These are phyloP conservation scores for Myiopsitta monachus DNA, from an alignment of 2,113 vertebrate genomes.

Conservation along the genomic window DNA sequence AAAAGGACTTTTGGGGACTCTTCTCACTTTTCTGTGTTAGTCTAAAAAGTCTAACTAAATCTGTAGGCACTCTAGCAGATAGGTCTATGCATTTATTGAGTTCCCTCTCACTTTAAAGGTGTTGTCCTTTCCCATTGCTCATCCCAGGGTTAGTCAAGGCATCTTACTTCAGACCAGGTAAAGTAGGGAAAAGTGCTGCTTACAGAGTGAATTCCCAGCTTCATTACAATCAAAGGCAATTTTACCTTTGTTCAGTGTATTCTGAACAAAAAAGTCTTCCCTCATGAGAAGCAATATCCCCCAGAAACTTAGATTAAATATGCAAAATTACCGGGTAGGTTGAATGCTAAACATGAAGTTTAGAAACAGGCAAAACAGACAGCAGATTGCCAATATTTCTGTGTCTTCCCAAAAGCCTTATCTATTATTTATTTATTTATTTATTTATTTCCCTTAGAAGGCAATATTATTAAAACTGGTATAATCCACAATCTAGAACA, in stretches of 20 bases:
- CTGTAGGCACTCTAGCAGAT: not conserved
- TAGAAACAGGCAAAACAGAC: not conserved
- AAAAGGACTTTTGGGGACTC: not conserved
- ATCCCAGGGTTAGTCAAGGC: not conserved
- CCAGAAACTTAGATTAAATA: not conserved
- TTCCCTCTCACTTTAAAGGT: not conserved
- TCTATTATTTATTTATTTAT: not conserved
- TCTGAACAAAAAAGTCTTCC: not conserved
- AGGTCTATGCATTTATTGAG: not conserved
- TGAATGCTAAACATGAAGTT: not conserved
- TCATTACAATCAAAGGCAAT: not conserved
- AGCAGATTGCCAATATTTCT: not conserved
- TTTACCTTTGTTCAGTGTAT: not conserved
- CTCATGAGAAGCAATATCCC: not conserved
- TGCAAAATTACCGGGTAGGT: not conserved
- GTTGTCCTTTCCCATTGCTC: not conserved
- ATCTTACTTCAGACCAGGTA: not conserved
- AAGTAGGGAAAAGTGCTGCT: not conserved
- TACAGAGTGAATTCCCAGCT: not conserved
- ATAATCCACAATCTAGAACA: not conserved
- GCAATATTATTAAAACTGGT: not conserved
- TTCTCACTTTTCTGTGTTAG: not conserved
- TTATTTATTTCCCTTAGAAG: accelerated
- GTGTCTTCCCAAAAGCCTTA: not conserved
- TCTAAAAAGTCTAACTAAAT: not conserved